A percentile compares a stretch with the other conserved stretches of the same genome.
Evolutionary conservation across 2,113 vertebrate species (phyloP).

Genomic region (Pelvicachromis taeniatus): DNA sequence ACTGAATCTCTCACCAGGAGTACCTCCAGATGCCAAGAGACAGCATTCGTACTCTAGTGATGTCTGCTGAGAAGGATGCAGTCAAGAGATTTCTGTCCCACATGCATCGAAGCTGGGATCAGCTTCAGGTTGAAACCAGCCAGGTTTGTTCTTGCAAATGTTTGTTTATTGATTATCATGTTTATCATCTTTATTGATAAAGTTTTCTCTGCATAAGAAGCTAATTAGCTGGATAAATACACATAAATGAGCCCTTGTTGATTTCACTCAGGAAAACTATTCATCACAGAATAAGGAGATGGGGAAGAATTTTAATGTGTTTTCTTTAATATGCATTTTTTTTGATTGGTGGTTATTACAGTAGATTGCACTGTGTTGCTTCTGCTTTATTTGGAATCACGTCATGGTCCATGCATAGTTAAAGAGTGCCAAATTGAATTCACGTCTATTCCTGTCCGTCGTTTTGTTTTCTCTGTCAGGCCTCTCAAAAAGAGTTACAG

Average conservation of each 20-base stretch:
- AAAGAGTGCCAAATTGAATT: constrained; percentile 1
- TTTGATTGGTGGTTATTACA: background rate
- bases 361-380: background rate
- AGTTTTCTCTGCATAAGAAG: background rate
- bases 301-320: background rate
- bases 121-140: constrained; percentile 73
- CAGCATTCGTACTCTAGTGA: constrained; percentile 79
- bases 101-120: constrained; percentile 81
- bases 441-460: background rate
- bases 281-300: background rate
- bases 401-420: constrained; percentile 3
- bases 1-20: constrained; percentile 61
- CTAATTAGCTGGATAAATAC: background rate
- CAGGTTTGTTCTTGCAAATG: constrained; percentile 65
- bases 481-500: constrained; percentile 75
- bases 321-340: background rate
- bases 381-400: background rate
- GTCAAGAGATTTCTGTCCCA: constrained; percentile 80
- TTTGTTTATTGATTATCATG: too few relatives aligned
- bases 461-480: constrained; percentile 61
- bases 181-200: too few relatives aligned
- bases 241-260: background rate
- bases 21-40: constrained; percentile 82
- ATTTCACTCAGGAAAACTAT: background rate
- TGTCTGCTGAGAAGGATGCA: constrained; percentile 81